Evolutionary conservation across 2,888 invertebrate genomes (phyloP).

Genomic region (Hypsopygia costalis): DNA sequence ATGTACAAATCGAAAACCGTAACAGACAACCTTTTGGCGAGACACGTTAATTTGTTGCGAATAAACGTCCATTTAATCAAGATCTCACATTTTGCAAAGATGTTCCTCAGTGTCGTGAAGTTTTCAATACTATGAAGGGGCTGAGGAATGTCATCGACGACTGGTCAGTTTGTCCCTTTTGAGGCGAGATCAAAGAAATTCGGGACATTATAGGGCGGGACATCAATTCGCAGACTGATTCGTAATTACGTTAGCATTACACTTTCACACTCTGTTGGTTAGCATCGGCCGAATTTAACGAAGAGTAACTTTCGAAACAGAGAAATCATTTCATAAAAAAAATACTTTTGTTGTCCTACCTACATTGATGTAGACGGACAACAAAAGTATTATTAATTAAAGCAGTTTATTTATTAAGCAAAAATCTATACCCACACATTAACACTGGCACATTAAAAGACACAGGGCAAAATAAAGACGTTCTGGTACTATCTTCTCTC

Average conservation of each 20-base stretch:
- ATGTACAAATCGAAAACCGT: constrained; percentile 12
- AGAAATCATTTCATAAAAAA: neutral
- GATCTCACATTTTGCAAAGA: constrained; percentile 9
- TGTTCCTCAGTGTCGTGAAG: neutral
- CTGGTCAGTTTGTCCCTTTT: constrained; percentile 12
- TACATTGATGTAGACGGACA: too few species aligned
- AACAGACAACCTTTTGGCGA: neutral
- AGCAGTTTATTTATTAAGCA: too few species aligned
- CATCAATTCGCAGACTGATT: constrained; percentile 20
- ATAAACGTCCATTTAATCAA: constrained; percentile 17
- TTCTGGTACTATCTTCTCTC: too few species aligned
- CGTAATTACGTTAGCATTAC: constrained; percentile 28
- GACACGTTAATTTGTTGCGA: constrained; percentile 4
- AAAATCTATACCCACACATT: too few species aligned
- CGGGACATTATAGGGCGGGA: constrained; percentile 13
- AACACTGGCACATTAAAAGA: too few species aligned
- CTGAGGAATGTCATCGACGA: constrained; percentile 6
- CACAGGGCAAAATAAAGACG: too few species aligned
- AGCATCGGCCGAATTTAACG: constrained; percentile 11
- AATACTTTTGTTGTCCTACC: neutral
- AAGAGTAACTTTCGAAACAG: constrained; percentile 1
- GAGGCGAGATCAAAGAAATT: constrained; percentile 24
- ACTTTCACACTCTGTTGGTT: constrained; percentile 21
- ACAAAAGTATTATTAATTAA: too few species aligned
- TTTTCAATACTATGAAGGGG: constrained; percentile 1